Conservation (phyloP, 1,140 invertebrate species). For the Caerostris extrusa region DNA sequence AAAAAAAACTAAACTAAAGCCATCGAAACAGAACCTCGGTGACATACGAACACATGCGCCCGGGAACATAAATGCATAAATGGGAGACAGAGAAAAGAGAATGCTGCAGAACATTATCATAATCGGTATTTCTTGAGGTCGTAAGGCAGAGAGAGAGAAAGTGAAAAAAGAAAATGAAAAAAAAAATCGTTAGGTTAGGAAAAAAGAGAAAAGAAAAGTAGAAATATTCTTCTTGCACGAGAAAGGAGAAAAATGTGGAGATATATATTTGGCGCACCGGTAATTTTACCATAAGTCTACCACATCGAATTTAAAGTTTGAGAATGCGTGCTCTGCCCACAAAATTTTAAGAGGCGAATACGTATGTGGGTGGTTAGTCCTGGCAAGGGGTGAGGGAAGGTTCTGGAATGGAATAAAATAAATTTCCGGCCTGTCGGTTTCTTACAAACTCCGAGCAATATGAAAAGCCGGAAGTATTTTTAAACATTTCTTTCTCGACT, state of each 20-base stretch:
- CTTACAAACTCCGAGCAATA: slow-evolving; percentile 10
- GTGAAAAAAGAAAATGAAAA: not conserved
- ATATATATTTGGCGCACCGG: slow-evolving; percentile 57
- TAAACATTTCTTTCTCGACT: slow-evolving; percentile 1
- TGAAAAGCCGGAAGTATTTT: slow-evolving; percentile 59
- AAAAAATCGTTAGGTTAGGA: no score
- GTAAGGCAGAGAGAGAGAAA: not conserved
- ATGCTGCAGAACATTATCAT: slow-evolving; percentile 3
- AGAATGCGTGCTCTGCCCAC: slow-evolving; percentile 23
- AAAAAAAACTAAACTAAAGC: not conserved
- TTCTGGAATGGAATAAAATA: slow-evolving; percentile 63
- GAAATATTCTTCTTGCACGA: slow-evolving; percentile 16
- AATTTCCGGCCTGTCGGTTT: slow-evolving; percentile 71
- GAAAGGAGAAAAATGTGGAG: slow-evolving; percentile 53
- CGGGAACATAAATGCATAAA: slow-evolving; percentile 32
- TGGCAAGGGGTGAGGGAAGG: no score
- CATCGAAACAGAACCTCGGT: not conserved
- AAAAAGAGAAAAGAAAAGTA: not conserved
- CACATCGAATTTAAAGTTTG: slow-evolving; percentile 57
- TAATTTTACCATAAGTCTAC: slow-evolving; percentile 56
- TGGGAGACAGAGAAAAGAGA: not conserved
- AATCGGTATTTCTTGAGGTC: slow-evolving; percentile 32
- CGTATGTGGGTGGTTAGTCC: not conserved
- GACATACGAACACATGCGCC: slow-evolving; percentile 7
- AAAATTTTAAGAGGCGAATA: slow-evolving; percentile 30